Evolutionary conservation across 2,797 vertebrate species (phyloP).

Genomic region (Hemibagrus guttatus): DNA sequence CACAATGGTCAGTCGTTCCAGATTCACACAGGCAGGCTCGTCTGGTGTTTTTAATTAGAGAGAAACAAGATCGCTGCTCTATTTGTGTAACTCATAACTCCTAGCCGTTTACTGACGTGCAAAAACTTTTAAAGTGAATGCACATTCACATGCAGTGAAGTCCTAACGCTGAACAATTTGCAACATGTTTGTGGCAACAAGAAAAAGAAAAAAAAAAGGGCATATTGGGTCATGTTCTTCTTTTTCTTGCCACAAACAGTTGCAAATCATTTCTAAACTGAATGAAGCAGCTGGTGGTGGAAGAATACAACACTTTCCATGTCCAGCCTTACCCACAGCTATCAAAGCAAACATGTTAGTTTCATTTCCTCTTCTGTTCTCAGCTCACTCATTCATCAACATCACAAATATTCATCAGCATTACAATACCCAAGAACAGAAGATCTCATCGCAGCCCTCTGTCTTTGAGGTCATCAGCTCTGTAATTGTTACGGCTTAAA

Average conservation of each 20-base stretch:
- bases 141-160: neutral
- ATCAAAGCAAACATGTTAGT: neutral
- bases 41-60: neutral
- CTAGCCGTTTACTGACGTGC: neutral
- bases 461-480: neutral
- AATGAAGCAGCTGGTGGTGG: neutral
- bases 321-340: neutral
- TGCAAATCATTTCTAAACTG: neutral
- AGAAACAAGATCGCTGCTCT: neutral
- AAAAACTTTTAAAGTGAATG: too few species aligned
- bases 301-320: neutral
- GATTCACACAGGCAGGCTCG: neutral
- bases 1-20: neutral
- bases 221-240: neutral
- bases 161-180: neutral
- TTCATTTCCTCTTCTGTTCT: neutral
- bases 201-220: too few species aligned
- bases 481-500: too few species aligned
- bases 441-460: neutral
- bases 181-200: too few species aligned
- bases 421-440: neutral
- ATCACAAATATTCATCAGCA: neutral
- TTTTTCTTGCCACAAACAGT: too few species aligned
- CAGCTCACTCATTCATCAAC: neutral
- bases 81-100: neutral